phyloP scores from a whole-genome alignment of 2,113 vertebrate genomes.

The Poeciliopsis prolifica region DNA sequence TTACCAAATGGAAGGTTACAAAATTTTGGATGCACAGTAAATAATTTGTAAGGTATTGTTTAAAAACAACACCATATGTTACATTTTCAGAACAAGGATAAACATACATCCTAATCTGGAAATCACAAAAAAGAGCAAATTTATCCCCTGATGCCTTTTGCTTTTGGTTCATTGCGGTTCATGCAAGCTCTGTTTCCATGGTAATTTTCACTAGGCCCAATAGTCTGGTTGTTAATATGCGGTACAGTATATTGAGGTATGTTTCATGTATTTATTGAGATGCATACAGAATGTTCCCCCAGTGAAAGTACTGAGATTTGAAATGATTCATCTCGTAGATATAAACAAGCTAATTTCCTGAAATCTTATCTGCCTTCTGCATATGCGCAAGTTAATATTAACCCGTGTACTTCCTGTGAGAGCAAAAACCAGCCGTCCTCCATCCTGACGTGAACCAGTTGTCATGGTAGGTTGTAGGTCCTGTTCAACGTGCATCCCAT shows the following conservation, averaged over 20 bases:
- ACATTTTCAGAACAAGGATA: constrained; percentile 2
- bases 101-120: constrained; percentile 1
- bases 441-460: constrained; percentile 5
- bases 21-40: not conserved
- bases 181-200: constrained; percentile 56
- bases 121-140: constrained; percentile 13
- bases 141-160: constrained; percentile 10
- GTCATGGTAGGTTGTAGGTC: constrained; percentile 26
- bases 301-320: not conserved
- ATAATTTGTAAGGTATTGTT: not conserved
- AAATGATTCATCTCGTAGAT: not conserved
- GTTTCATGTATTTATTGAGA: constrained; percentile 1
- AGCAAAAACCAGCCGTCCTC: not conserved
- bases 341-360: not conserved
- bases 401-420: constrained; percentile 39
- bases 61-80: constrained; percentile 2
- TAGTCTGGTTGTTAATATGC: constrained; percentile 32
- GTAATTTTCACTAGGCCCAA: constrained; percentile 41
- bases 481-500: constrained; percentile 37
- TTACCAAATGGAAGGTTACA: not conserved
- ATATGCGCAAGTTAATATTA: constrained; percentile 67
- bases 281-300: not conserved
- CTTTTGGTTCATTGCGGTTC: constrained; percentile 11
- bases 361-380: not conserved
- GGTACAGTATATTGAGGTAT: constrained; percentile 20